Evolutionary conservation across 2,888 invertebrate species (phyloP).

Genomic region (Xylota segnis): DNA sequence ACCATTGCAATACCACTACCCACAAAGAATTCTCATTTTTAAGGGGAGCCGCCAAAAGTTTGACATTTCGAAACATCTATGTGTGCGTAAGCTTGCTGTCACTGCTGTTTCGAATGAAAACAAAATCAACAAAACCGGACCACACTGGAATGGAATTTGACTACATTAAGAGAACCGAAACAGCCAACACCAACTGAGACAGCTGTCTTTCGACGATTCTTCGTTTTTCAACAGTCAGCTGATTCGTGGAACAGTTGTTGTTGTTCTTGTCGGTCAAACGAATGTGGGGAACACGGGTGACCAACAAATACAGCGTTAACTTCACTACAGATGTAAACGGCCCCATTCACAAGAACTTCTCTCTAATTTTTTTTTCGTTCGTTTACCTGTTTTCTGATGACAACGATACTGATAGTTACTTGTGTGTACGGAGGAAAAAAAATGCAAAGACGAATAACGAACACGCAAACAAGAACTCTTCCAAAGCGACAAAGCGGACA

Average conservation of each 20-base stretch:
- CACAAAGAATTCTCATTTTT: background rate
- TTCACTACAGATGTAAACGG: background rate
- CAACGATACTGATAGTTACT: conserved; percentile 45
- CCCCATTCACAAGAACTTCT: conserved; percentile 42
- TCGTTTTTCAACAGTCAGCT: conserved; percentile 41
- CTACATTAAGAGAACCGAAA: conserved; percentile 49
- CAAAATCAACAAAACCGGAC: conserved; percentile 64
- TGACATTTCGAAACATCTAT: conserved; percentile 62
- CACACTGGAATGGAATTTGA: conserved; percentile 42
- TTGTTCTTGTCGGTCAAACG: conserved; percentile 8
- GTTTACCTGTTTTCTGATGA: conserved; percentile 72
- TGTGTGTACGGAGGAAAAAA: conserved; percentile 30
- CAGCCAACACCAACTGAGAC: conserved; percentile 19
- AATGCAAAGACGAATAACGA: conserved; percentile 20
- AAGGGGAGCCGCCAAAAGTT: conserved; percentile 64
- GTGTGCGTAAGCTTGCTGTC: conserved; percentile 43
- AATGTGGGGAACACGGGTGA: background rate
- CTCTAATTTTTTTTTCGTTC: conserved; percentile 26
- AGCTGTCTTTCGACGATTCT: conserved; percentile 37
- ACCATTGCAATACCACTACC: conserved; percentile 22
- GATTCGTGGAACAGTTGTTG: conserved; percentile 58
- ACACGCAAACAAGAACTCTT: conserved; percentile 63
- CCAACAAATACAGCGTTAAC: background rate
- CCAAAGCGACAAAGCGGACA: conserved; percentile 2
- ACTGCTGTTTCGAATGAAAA: conserved; percentile 43